phyloP scores from a whole-genome alignment of 2,888 invertebrate genomes.

The Hesperia comma region DNA sequence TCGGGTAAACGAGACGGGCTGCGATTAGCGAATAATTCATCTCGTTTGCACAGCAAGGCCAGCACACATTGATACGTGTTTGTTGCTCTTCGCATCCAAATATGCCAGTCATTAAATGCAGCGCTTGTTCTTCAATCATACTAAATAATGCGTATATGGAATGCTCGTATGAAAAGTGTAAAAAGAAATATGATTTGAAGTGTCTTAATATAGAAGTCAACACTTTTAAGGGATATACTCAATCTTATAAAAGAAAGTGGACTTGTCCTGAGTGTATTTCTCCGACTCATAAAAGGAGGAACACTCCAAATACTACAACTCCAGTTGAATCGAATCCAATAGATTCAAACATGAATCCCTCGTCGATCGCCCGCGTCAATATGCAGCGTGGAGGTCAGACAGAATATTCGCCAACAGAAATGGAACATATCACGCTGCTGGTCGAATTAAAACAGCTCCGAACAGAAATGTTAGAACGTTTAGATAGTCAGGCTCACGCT shows the following conservation, averaged over 20 bases:
- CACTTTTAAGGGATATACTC: slow-evolving; percentile 17
- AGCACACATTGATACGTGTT: too few relatives aligned
- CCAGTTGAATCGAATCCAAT: too few relatives aligned
- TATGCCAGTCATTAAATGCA: slow-evolving; percentile 27
- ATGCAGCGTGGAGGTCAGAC: slow-evolving; percentile 6
- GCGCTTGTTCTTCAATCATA: slow-evolving; percentile 22
- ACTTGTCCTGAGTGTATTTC: slow-evolving; percentile 21
- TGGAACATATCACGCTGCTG: slow-evolving; percentile 1
- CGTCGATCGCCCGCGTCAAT: neutral
- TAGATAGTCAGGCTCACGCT: slow-evolving; percentile 18
- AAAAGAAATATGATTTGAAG: slow-evolving; percentile 22
- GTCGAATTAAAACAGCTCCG: slow-evolving; percentile 21
- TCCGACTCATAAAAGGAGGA: slow-evolving; percentile 15
- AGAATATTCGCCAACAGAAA: neutral
- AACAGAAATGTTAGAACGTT: slow-evolving; percentile 10
- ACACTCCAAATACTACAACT: neutral
- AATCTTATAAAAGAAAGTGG: slow-evolving; percentile 24
- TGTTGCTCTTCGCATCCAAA: neutral
- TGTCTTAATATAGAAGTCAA: slow-evolving; percentile 27
- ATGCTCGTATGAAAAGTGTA: slow-evolving; percentile 18
- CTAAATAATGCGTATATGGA: slow-evolving; percentile 14
- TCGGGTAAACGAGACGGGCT: slow-evolving; percentile 31
- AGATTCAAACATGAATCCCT: too few relatives aligned
- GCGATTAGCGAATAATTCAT: slow-evolving; percentile 17
- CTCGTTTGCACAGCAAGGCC: slow-evolving; percentile 8